phyloP scores from a whole-genome alignment of 2,113 vertebrate genomes.

The Jacana jacana region DNA sequence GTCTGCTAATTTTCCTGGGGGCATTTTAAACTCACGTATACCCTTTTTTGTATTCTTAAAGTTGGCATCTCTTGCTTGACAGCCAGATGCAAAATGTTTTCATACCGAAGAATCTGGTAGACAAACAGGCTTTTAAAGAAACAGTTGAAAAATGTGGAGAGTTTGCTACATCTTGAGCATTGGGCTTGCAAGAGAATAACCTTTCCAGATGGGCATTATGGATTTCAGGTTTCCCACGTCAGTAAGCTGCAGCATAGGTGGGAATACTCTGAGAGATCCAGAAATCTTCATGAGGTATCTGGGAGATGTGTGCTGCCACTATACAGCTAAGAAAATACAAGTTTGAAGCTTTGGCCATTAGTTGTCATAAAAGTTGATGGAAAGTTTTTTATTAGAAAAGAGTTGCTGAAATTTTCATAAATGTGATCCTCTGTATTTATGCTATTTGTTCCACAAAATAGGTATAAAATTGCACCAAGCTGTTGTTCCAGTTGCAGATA shows the following conservation, averaged over 20 bases:
- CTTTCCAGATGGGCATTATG: neutral
- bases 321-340: neutral
- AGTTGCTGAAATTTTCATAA: neutral
- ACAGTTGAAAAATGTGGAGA: neutral
- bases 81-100: conserved; percentile 40
- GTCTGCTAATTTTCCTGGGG: neutral
- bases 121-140: conserved; percentile 28
- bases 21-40: neutral
- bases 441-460: neutral
- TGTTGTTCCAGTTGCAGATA: neutral
- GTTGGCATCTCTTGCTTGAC: conserved; percentile 31
- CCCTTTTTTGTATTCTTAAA: neutral
- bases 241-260: neutral
- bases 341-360: neutral
- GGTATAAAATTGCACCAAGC: neutral
- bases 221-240: neutral
- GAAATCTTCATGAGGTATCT: neutral
- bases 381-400: neutral
- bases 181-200: neutral
- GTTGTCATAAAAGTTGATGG: neutral
- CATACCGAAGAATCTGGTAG: neutral
- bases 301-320: neutral
- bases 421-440: neutral
- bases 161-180: neutral
- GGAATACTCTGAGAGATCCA: neutral